A percentile compares a stretch with the other conserved stretches of the same genome.
phyloP scores from a whole-genome alignment of 2,113 vertebrate species.

The Hippocampus zosterae region DNA sequence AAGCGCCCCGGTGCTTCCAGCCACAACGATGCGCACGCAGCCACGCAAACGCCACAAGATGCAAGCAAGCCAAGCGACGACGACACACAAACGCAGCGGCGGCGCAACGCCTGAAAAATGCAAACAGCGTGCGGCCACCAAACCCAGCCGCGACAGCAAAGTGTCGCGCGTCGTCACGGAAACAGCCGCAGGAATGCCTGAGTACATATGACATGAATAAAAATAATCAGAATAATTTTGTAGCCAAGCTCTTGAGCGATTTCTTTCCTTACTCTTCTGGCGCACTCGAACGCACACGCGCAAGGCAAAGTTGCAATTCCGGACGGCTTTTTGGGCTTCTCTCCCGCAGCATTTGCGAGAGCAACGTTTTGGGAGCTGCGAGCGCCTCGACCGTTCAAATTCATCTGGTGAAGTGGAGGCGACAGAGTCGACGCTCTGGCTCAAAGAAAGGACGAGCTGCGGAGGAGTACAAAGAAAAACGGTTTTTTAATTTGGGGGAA shows the following conservation, averaged over 20 bases:
- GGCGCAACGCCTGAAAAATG: neutral
- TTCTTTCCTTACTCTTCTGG: neutral
- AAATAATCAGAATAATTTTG: no score
- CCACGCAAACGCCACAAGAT: neutral
- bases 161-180: neutral
- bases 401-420: no score
- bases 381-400: no score
- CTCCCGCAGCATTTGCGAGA: no score
- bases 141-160: neutral
- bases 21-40: neutral
- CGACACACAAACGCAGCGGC: neutral
- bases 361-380: no score
- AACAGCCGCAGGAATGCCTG: neutral
- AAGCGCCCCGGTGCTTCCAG: neutral
- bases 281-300: no score
- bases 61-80: neutral
- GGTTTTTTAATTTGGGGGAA: conserved; percentile 65
- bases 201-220: conserved; percentile 58
- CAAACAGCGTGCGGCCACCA: no score
- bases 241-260: conserved; percentile 12
- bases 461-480: conserved; percentile 43
- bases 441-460: conserved; percentile 1
- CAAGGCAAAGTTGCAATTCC: conserved; percentile 33
- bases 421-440: neutral
- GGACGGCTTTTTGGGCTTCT: no score